Percentiles rank a stretch among this genome's conserved stretches.
These are phyloP conservation scores for Melanostoma scalare DNA, from an alignment of 2,888 invertebrate genomes.

Conservation along the genomic window DNA sequence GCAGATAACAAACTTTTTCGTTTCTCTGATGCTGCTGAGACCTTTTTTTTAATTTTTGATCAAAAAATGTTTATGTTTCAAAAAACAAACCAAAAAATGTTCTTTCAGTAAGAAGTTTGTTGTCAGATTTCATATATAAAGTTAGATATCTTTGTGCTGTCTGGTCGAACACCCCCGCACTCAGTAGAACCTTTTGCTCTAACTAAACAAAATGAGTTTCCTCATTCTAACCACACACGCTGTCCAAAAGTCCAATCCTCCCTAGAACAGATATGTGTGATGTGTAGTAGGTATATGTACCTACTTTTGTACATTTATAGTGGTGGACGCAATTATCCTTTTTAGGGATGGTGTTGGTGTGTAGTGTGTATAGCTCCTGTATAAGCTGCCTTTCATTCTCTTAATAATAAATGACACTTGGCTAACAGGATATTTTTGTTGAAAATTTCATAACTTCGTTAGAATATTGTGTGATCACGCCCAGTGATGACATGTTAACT, in stretches of 20 bases:
- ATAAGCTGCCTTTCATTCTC: conserved; percentile 47
- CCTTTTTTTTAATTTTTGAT: not conserved
- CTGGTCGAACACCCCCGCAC: not conserved
- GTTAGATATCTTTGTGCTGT: not conserved
- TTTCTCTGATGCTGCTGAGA: not conserved
- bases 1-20: not conserved
- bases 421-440: conserved; percentile 67
- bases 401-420: conserved; percentile 72
- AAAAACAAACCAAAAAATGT: not conserved
- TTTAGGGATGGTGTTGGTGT: conserved; percentile 11
- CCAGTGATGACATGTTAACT: conserved; percentile 37
- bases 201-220: conserved; percentile 19
- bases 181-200: not conserved
- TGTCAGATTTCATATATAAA: not conserved
- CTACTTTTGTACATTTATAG: conserved; percentile 49
- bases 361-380: conserved; percentile 23
- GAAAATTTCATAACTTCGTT: conserved; percentile 72
- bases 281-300: no score
- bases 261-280: conserved; percentile 22
- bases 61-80: not conserved
- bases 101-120: conserved; percentile 1
- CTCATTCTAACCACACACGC: conserved; percentile 1
- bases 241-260: conserved; percentile 7
- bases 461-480: conserved; percentile 46
- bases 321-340: conserved; percentile 57